These are phyloP conservation scores for Anthonomus grandis DNA, from an alignment of 1,140 invertebrate genomes.

Conservation along the genomic window DNA sequence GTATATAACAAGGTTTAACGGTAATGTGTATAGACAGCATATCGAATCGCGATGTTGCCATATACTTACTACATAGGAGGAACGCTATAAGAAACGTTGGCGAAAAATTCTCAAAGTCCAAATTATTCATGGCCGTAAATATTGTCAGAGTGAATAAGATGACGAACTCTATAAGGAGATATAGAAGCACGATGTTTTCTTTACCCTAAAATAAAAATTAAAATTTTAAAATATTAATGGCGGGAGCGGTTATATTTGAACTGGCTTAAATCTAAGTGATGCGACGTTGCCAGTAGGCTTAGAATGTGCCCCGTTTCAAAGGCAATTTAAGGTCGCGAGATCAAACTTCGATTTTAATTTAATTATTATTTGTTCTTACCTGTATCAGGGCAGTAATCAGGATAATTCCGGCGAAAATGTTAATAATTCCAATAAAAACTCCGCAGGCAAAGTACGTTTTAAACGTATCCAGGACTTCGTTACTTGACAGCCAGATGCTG, in stretches of 20 bases:
- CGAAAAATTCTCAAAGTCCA: background rate
- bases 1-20: too few species aligned
- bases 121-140: slow-evolving; percentile 15
- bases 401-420: slow-evolving; percentile 14
- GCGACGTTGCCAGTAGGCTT: background rate
- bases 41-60: too few species aligned
- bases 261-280: background rate
- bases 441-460: slow-evolving; percentile 22
- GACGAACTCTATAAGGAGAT: slow-evolving; percentile 19
- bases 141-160: slow-evolving; percentile 16
- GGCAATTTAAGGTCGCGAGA: background rate
- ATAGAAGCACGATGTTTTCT: slow-evolving; percentile 16
- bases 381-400: slow-evolving; percentile 15
- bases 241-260: too few species aligned
- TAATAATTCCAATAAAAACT: slow-evolving; percentile 15
- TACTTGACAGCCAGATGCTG: slow-evolving; percentile 13
- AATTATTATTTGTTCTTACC: too few species aligned
- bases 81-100: slow-evolving; percentile 3
- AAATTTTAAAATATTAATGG: too few species aligned
- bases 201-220: slow-evolving; percentile 29
- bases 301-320: background rate
- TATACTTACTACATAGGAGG: slow-evolving; percentile 19
- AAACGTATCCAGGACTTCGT: slow-evolving; percentile 9
- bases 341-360: too few species aligned
- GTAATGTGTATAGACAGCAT: too few species aligned